Conservation (phyloP, 1,140 invertebrate genomes). For the Listronotus bonariensis region DNA sequence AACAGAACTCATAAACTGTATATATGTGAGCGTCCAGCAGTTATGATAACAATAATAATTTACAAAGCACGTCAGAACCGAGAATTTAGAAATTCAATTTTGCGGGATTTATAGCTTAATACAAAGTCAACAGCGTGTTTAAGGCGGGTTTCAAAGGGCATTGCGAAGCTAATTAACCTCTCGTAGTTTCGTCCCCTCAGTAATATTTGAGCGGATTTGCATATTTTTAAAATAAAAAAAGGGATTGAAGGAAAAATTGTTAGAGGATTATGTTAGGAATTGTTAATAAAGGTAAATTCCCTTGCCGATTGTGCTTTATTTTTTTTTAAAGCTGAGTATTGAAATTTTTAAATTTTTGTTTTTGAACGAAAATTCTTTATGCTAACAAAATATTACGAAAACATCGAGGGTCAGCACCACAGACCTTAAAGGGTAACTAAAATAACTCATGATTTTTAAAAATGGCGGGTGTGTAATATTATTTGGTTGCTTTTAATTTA, state of each 20-base stretch:
- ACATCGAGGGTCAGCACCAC: too few relatives aligned
- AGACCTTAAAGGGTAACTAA: too few relatives aligned
- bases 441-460: too few relatives aligned
- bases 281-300: not conserved
- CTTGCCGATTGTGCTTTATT: too few relatives aligned
- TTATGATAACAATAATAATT: slow-evolving; percentile 30
- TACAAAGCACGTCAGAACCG: slow-evolving; percentile 28
- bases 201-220: slow-evolving; percentile 8
- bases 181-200: not conserved
- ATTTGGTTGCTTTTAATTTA: too few relatives aligned
- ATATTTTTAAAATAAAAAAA: slow-evolving; percentile 1
- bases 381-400: too few relatives aligned
- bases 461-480: too few relatives aligned
- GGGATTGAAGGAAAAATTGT: not conserved
- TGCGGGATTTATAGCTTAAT: slow-evolving; percentile 30
- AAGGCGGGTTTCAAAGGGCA: slow-evolving; percentile 21
- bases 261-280: not conserved
- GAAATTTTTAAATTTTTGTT: too few relatives aligned
- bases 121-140: slow-evolving; percentile 28
- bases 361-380: too few relatives aligned
- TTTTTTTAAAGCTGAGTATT: too few relatives aligned
- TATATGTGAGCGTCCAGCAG: slow-evolving; percentile 20
- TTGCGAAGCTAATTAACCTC: slow-evolving; percentile 21
- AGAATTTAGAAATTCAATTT: slow-evolving; percentile 34
- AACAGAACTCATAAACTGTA: slow-evolving; percentile 9